Evolutionary conservation across 2,113 vertebrate genomes (phyloP).

Genomic region (Malurus cyaneus): DNA sequence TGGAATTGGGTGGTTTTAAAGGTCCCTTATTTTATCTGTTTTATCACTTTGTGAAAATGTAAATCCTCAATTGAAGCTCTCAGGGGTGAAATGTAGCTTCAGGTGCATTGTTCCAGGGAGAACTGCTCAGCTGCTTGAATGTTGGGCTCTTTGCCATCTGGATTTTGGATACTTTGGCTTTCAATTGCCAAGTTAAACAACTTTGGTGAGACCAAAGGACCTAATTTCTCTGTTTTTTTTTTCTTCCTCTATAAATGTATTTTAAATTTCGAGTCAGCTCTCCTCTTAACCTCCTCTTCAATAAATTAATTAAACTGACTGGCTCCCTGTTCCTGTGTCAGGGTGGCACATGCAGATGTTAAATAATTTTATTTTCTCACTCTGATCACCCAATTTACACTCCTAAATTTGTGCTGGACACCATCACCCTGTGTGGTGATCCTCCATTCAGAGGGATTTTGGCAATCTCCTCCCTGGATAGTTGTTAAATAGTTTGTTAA

Average conservation of each 20-base stretch:
- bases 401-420: neutral
- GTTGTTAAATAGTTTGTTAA: slow-evolving; percentile 10
- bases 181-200: neutral
- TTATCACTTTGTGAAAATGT: neutral
- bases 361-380: neutral
- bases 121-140: neutral
- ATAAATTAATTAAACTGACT: neutral
- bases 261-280: neutral
- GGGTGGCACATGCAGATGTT: neutral
- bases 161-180: neutral
- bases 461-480: neutral
- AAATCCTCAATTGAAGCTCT: neutral
- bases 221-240: neutral
- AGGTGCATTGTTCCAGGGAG: neutral
- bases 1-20: accelerated
- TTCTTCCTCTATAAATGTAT: neutral
- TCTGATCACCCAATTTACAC: neutral
- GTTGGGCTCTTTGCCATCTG: neutral
- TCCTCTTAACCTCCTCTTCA: neutral
- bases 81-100: neutral
- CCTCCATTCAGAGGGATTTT: neutral
- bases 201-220: neutral
- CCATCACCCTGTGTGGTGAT: neutral
- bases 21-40: too few relatives aligned
- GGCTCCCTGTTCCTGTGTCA: neutral